Conservation (phyloP, 1,140 invertebrate species). For the Lordiphosa clarofinis region DNA sequence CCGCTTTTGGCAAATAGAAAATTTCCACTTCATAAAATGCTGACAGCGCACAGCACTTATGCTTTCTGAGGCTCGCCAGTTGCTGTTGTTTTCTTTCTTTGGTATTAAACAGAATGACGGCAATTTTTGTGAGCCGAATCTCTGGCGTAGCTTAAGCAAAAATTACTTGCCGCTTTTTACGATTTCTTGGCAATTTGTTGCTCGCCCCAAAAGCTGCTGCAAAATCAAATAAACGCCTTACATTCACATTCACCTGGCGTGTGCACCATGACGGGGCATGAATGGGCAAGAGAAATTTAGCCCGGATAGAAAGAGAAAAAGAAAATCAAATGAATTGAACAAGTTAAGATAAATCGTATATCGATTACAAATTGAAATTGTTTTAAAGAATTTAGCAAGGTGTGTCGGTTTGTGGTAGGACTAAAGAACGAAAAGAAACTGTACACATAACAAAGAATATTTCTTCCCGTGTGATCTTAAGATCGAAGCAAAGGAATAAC, state of each 20-base stretch:
- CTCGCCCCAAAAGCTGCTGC: slow-evolving; percentile 23
- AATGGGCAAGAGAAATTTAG: slow-evolving; percentile 7
- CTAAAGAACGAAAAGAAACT: too few relatives aligned
- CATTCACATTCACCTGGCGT: slow-evolving; percentile 55
- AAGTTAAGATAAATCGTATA: slow-evolving; percentile 10
- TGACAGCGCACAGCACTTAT: slow-evolving; percentile 71
- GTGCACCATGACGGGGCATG: slow-evolving; percentile 35
- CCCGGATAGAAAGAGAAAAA: slow-evolving; percentile 16
- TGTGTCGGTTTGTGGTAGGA: too few relatives aligned
- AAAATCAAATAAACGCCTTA: slow-evolving; percentile 61
- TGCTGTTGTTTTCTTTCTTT: slow-evolving; percentile 22
- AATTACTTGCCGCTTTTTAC: slow-evolving; percentile 70
- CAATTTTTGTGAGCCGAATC: slow-evolving; percentile 55
- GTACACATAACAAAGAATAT: too few relatives aligned
- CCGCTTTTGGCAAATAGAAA: slow-evolving; percentile 72
- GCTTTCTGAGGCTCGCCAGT: slow-evolving; percentile 39
- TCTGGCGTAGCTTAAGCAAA: slow-evolving; percentile 65
- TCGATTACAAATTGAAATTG: too few relatives aligned
- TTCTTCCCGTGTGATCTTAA: too few relatives aligned
- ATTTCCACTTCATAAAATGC: slow-evolving; percentile 71
- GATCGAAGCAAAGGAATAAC: too few relatives aligned
- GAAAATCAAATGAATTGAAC: slow-evolving; percentile 43
- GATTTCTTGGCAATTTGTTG: slow-evolving; percentile 68
- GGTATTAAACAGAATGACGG: slow-evolving; percentile 76
- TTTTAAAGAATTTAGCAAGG: too few relatives aligned